These are phyloP conservation scores for Nothocercus julius DNA, from an alignment of 2,113 vertebrate genomes.

Conservation along the genomic window DNA sequence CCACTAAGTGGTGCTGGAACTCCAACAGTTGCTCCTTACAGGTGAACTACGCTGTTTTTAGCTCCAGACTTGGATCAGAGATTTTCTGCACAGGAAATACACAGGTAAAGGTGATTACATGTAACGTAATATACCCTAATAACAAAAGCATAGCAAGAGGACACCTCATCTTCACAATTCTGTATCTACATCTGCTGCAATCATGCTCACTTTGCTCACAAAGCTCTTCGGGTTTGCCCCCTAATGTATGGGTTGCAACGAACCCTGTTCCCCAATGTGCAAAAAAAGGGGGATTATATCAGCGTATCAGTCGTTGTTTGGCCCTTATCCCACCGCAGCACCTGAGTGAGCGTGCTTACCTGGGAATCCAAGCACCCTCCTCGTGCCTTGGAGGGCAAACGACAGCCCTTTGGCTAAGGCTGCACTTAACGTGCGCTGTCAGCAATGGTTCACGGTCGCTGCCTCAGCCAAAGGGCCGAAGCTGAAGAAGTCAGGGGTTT, in stretches of 20 bases:
- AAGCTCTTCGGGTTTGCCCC: not conserved
- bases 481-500: not conserved
- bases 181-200: rapidly evolving
- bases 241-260: not conserved
- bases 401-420: too few species aligned
- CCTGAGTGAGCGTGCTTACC: rapidly evolving
- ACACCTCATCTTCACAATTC: not conserved
- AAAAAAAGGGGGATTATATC: not conserved
- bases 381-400: not conserved
- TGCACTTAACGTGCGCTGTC: rapidly evolving
- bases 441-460: not conserved
- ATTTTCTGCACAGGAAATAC: not conserved
- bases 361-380: not conserved
- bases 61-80: too few species aligned
- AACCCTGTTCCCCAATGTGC: not conserved
- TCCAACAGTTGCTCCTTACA: not conserved
- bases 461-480: not conserved
- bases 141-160: not conserved
- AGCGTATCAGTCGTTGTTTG: too few species aligned
- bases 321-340: not conserved
- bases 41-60: not conserved
- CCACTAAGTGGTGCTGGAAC: not conserved
- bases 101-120: not conserved
- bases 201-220: rapidly evolving
- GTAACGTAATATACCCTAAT: not conserved